Percentiles rank a stretch among this genome's conserved stretches.
These are phyloP conservation scores for Dermochelys coriacea DNA, from an alignment of 2,797 vertebrate genomes.

Conservation along the genomic window DNA sequence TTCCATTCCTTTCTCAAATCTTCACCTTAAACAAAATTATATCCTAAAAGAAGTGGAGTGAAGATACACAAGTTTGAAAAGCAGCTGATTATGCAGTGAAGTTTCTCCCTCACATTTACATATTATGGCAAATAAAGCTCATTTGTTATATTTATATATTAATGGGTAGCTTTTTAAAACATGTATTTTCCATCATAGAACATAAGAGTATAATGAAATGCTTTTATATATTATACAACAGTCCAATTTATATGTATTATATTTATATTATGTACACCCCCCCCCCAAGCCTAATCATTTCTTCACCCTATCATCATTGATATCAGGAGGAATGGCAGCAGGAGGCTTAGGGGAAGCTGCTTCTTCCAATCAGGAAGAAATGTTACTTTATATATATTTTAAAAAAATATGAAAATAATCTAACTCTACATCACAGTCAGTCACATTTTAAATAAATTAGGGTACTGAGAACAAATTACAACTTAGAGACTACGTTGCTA, in stretches of 20 bases:
- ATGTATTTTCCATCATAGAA: background rate
- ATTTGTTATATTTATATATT: background rate
- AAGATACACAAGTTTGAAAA: background rate
- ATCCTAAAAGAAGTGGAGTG: background rate
- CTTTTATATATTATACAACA: background rate
- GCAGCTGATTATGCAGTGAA: background rate
- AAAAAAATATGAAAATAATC: background rate
- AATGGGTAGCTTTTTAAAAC: background rate
- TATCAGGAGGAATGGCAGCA: background rate
- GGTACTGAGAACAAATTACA: background rate
- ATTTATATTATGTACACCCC: background rate
- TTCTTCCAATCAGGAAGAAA: background rate
- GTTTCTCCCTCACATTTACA: background rate
- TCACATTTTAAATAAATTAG: accelerated
- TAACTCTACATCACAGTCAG: background rate
- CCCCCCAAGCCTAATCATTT: background rate
- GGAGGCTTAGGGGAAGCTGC: background rate
- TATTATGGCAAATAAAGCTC: background rate
- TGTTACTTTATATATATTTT: background rate
- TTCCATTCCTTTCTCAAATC: constrained; percentile 17
- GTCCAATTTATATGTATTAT: background rate
- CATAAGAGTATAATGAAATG: background rate
- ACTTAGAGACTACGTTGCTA: background rate
- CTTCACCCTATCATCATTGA: background rate
- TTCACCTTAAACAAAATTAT: background rate